Evolutionary conservation across 1,140 invertebrate genomes (phyloP), one percentile per base, ranked within the genome.

Genomic region (Mycetomoellerius zeteki): DNA sequence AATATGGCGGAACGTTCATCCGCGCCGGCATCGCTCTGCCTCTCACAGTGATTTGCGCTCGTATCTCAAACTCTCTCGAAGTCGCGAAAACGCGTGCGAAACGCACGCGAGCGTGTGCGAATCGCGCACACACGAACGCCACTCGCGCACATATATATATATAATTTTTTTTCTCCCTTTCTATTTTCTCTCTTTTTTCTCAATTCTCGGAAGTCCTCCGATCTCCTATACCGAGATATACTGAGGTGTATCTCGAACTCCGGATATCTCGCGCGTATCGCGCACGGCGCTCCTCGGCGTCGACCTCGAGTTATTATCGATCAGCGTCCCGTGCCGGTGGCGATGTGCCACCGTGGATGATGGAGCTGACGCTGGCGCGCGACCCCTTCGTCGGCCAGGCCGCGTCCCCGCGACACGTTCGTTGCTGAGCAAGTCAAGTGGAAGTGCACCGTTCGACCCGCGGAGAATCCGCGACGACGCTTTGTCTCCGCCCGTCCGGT

Each of bases 1-100:
- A 84, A 73, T 47, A 84, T 84, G 80, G 80, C 80, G 80, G 80
- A 84, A 50, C 54, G 58, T 54, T 54, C 27, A 24, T 4, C 8
- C 69, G 37, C n/a, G 19, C 80, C 80, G 80, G 80, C n/a, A 84
- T 14, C 6, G 54, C 43, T 60, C 52, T n/a, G 52, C 58, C 14
- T 56, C 33, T 21, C 78, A 52, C 37, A 43, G 69, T 84, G 80
- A 84, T n/a, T 60, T 21, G 78, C 67, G 16, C 56, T 50, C 3
- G 14, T 54, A 37, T 37, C 33, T 37, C 7, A 37, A 43, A 10
- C 37, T 43, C 10, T 43, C 8, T 27, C 50, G 69, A 50, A 73
- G 52, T 33, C 8, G 69, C 30, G 37, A 3, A 84, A 75, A 33
- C 30, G 69, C 69, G 80, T 14, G 80, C 54, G 37, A 7, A 30